Conservation (phyloP, 1,140 invertebrate species). For the Stegodyphus mimosarum region DNA sequence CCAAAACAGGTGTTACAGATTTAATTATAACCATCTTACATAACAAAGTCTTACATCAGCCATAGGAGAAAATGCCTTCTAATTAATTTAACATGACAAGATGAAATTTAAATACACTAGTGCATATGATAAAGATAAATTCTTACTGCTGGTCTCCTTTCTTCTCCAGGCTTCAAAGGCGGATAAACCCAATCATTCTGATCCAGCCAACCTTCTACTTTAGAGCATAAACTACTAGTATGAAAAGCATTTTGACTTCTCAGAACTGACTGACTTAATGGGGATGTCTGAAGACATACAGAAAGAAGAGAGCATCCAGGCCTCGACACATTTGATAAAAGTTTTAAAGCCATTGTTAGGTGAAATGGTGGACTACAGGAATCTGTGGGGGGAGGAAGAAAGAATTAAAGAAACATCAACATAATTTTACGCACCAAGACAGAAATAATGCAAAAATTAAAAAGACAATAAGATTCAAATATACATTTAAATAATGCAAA, state of each 20-base stretch:
- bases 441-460: too few species aligned
- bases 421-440: too few species aligned
- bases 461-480: neutral
- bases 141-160: constrained; percentile 62
- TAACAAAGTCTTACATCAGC: too few species aligned
- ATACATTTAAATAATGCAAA: neutral
- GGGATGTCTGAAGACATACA: neutral
- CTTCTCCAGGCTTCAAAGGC: constrained; percentile 79
- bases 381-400: too few species aligned
- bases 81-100: too few species aligned
- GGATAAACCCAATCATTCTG: constrained; percentile 84
- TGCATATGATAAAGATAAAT: neutral
- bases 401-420: too few species aligned
- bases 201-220: constrained; percentile 64
- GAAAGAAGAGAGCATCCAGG: neutral
- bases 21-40: too few species aligned
- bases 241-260: constrained; percentile 10
- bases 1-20: too few species aligned
- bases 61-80: too few species aligned
- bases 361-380: too few species aligned
- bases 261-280: neutral
- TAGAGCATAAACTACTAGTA: constrained; percentile 41
- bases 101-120: too few species aligned
- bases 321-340: neutral
- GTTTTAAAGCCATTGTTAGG: constrained; percentile 20